A percentile compares a stretch with the other conserved stretches of the same genome.
These are phyloP conservation scores for Odontamblyopus lacepedii DNA, from an alignment of 2,797 vertebrate species.

Conservation along the genomic window DNA sequence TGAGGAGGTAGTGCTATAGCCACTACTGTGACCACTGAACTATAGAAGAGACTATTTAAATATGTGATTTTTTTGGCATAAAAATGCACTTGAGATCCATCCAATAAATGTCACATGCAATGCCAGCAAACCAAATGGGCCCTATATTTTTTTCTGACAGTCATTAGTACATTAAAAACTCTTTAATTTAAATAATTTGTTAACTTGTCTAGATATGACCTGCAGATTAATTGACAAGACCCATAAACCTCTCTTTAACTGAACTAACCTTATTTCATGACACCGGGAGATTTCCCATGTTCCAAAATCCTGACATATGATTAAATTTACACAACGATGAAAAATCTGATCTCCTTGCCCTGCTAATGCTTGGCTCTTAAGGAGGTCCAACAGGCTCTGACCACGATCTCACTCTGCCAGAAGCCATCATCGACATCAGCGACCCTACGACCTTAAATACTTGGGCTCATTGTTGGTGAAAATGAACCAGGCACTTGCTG, in stretches of 20 bases:
- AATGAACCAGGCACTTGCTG: constrained; percentile 46
- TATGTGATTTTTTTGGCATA: no score
- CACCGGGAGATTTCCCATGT: constrained; percentile 17
- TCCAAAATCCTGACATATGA: background rate
- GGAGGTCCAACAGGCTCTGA: constrained; percentile 19
- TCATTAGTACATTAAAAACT: no score
- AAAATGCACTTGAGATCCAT: no score
- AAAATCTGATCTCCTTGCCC: constrained; percentile 25
- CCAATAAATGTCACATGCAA: no score
- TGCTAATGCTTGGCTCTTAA: constrained; percentile 15
- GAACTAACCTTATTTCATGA: constrained; percentile 41
- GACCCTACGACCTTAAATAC: constrained; percentile 43
- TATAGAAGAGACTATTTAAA: no score
- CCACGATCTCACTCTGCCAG: constrained; percentile 35
- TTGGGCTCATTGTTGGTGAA: constrained; percentile 48
- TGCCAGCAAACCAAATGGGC: no score
- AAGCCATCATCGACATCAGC: constrained; percentile 44
- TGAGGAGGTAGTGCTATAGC: no score
- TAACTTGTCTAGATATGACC: background rate
- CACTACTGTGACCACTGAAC: no score
- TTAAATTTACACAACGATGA: constrained; percentile 4
- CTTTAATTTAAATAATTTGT: no score
- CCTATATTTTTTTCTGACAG: no score
- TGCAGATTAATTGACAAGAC: background rate
- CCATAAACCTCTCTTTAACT: constrained; percentile 30